phyloP scores from a whole-genome alignment of 2,797 vertebrate species.

The Micrastur ruficollis region DNA sequence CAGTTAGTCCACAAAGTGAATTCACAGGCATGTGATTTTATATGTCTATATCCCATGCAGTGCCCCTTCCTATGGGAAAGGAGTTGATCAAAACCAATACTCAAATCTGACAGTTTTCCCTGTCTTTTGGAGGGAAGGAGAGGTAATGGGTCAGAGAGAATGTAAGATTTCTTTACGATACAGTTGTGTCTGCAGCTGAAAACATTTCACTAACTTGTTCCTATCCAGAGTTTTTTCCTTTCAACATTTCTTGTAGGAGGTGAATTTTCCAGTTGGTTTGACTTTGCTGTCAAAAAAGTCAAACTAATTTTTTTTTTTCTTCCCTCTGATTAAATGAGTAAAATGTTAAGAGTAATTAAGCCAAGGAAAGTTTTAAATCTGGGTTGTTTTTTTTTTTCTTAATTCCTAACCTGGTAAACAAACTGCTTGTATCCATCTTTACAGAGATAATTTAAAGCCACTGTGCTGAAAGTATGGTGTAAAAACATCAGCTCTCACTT shows the following conservation, averaged over 20 bases:
- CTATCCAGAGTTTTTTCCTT: constrained; percentile 38
- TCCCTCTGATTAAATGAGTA: constrained; percentile 56
- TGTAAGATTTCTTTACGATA: not conserved
- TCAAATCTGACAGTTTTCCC: not conserved
- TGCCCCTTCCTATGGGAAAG: not conserved
- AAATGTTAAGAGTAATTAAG: constrained; percentile 59
- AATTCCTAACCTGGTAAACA: constrained; percentile 47
- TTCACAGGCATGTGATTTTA: not conserved
- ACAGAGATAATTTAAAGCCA: not conserved
- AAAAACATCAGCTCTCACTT: constrained; percentile 47
- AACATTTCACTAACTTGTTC: constrained; percentile 4
- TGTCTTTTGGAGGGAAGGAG: not conserved
- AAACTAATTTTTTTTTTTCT: constrained; percentile 38
- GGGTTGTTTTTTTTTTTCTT: not conserved
- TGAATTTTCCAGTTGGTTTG: constrained; percentile 70
- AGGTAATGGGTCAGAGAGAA: not conserved
- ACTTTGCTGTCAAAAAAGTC: constrained; percentile 65
- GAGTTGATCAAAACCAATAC: not conserved
- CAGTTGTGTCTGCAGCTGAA: constrained; percentile 29
- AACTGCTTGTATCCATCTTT: not conserved
- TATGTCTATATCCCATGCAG: not conserved
- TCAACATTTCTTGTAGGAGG: constrained; percentile 57
- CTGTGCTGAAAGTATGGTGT: not conserved
- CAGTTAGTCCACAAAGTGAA: not conserved
- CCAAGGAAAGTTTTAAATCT: constrained; percentile 34